Base-by-base conservation (phyloP, 2,888 invertebrate species). In the Ochropleura plecta region DNA sequence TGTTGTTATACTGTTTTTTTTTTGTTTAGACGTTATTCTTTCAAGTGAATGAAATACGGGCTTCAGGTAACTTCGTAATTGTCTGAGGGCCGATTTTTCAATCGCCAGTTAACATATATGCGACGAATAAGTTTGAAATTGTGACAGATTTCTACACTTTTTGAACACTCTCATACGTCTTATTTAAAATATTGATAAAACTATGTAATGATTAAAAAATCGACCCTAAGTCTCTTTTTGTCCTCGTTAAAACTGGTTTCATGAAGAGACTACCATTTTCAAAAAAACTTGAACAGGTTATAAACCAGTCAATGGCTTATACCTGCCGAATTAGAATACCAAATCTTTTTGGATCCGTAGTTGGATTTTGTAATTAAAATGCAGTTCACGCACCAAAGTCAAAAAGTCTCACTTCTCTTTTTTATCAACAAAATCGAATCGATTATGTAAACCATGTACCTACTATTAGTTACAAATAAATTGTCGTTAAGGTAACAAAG, bases 341-440 rank as follows among this genome's bases (percentile, higher is more conserved):
- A 57, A 77, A 48, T 53, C 12, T 16, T 55, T 71, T 55, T 30
- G 9, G 9, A 5, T 40, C 8, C 5, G 30, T 9, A 44, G n/a
- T 44, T 62, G n/a, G 42, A 8, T n/a, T 60, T 65, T 53, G 3
- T 44, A 5, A 75, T 66, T 57, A 68, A 60, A 55, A 81, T 68
- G 55, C 51, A 46, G 9, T 44, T 1, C 79, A 73, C 79, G 73
- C 59, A 46, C 53, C 79, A 78, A 81, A 64, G 67, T 65, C 74
- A 78, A 59, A 69, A 70, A 70, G 69, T 66, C 44, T 49, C 16
- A 68, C 42, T 14, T 51, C 57, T 20, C 0, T 44, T 59, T 55
- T 69, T 53, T 40, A 46, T 55, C 9, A 65, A 9, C n/a, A 20
- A 40, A 44, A 55, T 67, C 44, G 5, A 70, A 64, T 81, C 60